Conservation (phyloP, 2,797 vertebrate species). For the Vireo griseus region DNA sequence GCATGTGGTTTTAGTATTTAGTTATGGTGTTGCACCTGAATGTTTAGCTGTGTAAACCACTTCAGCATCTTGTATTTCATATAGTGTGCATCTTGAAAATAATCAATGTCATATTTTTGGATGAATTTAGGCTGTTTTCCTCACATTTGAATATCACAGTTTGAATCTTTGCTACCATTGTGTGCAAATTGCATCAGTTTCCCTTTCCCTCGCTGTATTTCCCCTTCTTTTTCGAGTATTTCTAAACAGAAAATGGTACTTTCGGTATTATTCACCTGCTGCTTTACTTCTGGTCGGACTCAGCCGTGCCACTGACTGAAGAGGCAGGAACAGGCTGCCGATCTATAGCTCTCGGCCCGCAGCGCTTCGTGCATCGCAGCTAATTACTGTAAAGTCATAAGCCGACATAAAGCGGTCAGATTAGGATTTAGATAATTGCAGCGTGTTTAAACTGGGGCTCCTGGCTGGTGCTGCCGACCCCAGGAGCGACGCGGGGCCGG, state of each 20-base stretch:
- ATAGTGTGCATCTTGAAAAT: background rate
- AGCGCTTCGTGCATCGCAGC: background rate
- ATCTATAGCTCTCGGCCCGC: fast-evolving
- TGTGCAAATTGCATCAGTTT: background rate
- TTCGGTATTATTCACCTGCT: background rate
- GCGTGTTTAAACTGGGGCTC: background rate
- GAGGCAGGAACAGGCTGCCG: background rate
- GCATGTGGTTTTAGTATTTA: background rate
- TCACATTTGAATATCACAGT: background rate
- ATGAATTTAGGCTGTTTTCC: background rate
- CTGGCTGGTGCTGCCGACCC: background rate
- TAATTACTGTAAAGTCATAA: background rate
- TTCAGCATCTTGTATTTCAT: background rate
- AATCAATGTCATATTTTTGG: background rate
- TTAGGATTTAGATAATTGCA: background rate
- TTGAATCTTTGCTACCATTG: background rate
- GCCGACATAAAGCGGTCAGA: background rate
- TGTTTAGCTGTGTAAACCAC: background rate
- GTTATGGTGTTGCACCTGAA: background rate
- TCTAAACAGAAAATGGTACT: background rate
- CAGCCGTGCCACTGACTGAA: background rate
- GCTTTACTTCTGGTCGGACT: background rate
- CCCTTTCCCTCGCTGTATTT: background rate
- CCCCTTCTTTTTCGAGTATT: background rate
- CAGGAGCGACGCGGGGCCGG: background rate